Conservation (phyloP, 2,888 invertebrate species). For the Zhengitettix transpicula region DNA sequence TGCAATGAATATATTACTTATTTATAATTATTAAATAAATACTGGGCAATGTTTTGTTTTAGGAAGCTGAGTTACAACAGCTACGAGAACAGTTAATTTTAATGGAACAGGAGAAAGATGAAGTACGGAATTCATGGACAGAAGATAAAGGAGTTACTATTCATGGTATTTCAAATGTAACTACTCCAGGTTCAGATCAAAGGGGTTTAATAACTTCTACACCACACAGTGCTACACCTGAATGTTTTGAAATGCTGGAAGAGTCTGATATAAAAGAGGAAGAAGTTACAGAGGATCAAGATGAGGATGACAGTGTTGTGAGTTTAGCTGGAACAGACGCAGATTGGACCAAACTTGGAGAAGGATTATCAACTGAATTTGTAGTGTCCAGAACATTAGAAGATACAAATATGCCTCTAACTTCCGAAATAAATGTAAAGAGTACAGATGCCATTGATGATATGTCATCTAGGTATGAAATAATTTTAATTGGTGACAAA, state of each 20-base stretch:
- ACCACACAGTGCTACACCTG: constrained; percentile 39
- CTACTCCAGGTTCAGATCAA: constrained; percentile 8
- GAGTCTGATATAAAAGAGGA: constrained; percentile 4
- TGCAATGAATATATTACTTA: too few species aligned
- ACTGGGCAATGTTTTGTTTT: too few species aligned
- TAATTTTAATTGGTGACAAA: too few species aligned
- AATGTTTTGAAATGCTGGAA: constrained; percentile 45
- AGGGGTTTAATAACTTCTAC: constrained; percentile 18
- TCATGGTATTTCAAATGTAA: constrained; percentile 1
- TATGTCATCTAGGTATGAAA: too few species aligned
- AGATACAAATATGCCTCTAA: not conserved
- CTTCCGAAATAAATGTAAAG: too few species aligned
- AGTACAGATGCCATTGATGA: too few species aligned
- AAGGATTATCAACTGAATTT: not conserved
- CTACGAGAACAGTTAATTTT: constrained; percentile 35
- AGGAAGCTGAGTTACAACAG: constrained; percentile 19
- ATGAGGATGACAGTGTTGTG: constrained; percentile 7
- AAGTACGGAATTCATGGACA: constrained; percentile 24
- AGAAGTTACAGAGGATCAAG: not conserved
- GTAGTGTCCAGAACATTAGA: not conserved
- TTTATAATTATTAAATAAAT: too few species aligned
- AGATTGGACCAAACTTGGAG: constrained; percentile 9
- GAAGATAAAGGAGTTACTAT: not conserved
- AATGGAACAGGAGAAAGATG: constrained; percentile 38
- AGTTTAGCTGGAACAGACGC: constrained; percentile 12